Conservation (phyloP, 2,797 vertebrate species). For the Ficedula albicollis region DNA sequence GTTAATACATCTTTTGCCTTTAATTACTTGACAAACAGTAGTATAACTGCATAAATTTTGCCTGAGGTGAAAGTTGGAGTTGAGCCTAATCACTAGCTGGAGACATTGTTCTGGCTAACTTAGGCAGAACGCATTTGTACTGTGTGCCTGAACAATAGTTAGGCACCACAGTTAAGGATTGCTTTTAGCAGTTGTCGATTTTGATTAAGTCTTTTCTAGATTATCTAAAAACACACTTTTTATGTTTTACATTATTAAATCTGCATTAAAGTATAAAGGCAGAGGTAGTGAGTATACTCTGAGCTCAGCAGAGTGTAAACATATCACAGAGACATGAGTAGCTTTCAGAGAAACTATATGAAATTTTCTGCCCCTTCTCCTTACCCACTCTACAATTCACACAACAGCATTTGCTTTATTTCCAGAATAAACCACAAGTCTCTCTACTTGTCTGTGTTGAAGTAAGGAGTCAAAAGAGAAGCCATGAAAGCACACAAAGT, state of each 20-base stretch:
- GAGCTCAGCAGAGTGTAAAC: background rate
- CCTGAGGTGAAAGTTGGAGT: slow-evolving; percentile 73
- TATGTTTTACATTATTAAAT: slow-evolving; percentile 1
- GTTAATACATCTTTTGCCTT: slow-evolving; percentile 57
- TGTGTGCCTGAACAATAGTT: slow-evolving; percentile 69
- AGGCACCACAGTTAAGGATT: slow-evolving; percentile 57
- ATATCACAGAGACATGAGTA: background rate
- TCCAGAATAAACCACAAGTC: background rate
- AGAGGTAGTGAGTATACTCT: background rate
- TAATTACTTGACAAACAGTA: slow-evolving; percentile 73
- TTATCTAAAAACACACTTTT: background rate
- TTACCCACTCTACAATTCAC: background rate
- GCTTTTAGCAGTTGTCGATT: slow-evolving; percentile 59
- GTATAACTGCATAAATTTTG: slow-evolving; percentile 69
- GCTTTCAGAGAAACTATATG: background rate
- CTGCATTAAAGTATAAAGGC: background rate
- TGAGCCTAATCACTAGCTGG: slow-evolving; percentile 73
- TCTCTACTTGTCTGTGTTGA: background rate
- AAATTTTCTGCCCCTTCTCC: background rate
- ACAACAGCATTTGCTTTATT: background rate
- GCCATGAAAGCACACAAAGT: background rate
- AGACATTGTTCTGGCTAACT: slow-evolving; percentile 77
- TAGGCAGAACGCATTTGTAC: slow-evolving; percentile 76
- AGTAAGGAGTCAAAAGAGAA: background rate
- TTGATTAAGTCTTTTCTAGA: slow-evolving; percentile 68